phyloP scores from a whole-genome alignment of 2,888 invertebrate species.

The Dromius quadrimaculatus region DNA sequence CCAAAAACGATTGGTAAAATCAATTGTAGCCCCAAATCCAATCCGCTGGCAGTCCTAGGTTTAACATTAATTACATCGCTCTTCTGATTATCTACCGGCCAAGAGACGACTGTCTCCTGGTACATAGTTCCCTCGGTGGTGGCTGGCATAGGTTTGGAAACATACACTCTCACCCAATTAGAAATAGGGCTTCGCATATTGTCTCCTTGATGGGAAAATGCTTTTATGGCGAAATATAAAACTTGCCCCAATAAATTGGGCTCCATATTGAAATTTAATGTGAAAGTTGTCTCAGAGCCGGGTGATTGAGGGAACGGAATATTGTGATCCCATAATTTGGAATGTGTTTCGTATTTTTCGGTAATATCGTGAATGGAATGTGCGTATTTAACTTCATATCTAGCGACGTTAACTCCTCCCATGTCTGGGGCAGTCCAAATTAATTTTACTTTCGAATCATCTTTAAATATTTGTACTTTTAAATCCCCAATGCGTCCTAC shows the following conservation, averaged over 20 bases:
- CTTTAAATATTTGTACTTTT: slow-evolving; percentile 65
- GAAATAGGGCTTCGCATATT: slow-evolving; percentile 67
- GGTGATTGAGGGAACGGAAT: slow-evolving; percentile 67
- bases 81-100: slow-evolving; percentile 62
- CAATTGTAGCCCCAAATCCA: slow-evolving; percentile 66
- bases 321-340: slow-evolving; percentile 66
- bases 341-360: slow-evolving; percentile 67
- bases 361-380: slow-evolving; percentile 65
- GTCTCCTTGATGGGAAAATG: slow-evolving; percentile 63
- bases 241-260: slow-evolving; percentile 67
- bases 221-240: slow-evolving; percentile 69
- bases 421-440: slow-evolving; percentile 74
- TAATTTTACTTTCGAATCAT: slow-evolving; percentile 68
- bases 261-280: slow-evolving; percentile 67
- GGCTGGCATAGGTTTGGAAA: slow-evolving; percentile 69
- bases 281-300: slow-evolving; percentile 69
- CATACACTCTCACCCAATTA: slow-evolving; percentile 69
- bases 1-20: slow-evolving; percentile 68
- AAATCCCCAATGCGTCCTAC: slow-evolving; percentile 72
- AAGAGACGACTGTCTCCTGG: slow-evolving; percentile 62
- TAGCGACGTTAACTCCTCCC: slow-evolving; percentile 67
- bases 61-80: slow-evolving; percentile 60
- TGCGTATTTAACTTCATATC: slow-evolving; percentile 70
- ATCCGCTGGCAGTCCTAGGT: slow-evolving; percentile 64
- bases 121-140: slow-evolving; percentile 66